Percentiles rank a stretch among this genome's conserved stretches.
Conservation (phyloP, 2,888 invertebrate species). For the Lasioglossum morio region DNA sequence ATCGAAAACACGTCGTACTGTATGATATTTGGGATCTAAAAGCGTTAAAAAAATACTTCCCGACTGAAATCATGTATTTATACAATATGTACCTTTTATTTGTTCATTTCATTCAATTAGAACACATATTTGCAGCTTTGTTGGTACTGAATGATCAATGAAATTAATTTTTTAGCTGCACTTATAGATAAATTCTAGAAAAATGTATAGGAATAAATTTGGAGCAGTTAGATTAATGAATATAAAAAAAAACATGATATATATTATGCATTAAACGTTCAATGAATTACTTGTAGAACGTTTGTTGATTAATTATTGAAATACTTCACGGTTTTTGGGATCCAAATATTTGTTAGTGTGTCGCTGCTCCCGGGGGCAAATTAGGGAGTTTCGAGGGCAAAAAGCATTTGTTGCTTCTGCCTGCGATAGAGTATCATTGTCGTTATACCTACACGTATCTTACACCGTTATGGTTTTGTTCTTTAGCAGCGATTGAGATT, state of each 20-base stretch:
- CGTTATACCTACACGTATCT: constrained; percentile 60
- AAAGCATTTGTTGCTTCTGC: background rate
- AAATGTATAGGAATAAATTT: background rate
- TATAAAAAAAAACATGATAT: background rate
- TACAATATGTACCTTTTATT: background rate
- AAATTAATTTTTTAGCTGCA: background rate
- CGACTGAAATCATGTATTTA: background rate
- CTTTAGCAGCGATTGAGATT: constrained; percentile 47
- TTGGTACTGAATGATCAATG: background rate
- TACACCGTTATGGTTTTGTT: constrained; percentile 41
- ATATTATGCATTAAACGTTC: background rate
- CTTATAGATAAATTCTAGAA: background rate
- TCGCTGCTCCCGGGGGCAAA: background rate
- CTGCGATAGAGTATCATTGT: constrained; percentile 20
- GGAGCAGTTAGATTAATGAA: background rate
- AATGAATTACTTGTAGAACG: background rate
- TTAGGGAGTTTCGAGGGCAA: background rate
- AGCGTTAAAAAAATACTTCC: background rate
- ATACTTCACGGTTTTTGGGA: background rate
- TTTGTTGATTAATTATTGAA: background rate
- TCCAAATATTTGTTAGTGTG: background rate
- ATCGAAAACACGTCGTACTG: background rate
- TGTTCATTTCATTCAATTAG: background rate
- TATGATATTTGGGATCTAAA: background rate
- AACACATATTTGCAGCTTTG: background rate